Percentiles rank a stretch among this genome's conserved stretches.
These are phyloP conservation scores for Paragorgia papillata DNA, from an alignment of 92 coral and sea anemone genomes.

Conservation along the genomic window DNA sequence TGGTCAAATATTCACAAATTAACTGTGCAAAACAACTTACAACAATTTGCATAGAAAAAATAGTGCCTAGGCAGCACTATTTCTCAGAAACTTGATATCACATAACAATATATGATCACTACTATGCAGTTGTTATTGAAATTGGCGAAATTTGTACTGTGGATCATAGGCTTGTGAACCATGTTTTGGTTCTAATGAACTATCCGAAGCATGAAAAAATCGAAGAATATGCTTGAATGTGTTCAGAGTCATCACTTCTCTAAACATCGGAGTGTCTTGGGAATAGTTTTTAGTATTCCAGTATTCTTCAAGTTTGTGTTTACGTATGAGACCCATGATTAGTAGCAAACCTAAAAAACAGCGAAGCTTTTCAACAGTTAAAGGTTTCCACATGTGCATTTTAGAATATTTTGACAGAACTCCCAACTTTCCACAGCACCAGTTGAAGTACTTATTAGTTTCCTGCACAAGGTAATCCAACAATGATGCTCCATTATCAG, in stretches of 20 bases:
- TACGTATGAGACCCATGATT: constrained; percentile 7
- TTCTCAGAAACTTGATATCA: too few relatives aligned
- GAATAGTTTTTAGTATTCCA: too few relatives aligned
- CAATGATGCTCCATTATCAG: neutral
- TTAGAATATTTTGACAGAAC: neutral
- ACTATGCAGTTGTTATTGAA: too few relatives aligned
- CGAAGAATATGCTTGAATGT: constrained; percentile 23
- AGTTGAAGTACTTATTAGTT: constrained; percentile 2
- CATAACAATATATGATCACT: too few relatives aligned
- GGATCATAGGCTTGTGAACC: neutral
- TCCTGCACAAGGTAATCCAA: neutral
- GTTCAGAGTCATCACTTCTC: constrained; percentile 10
- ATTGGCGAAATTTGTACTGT: neutral
- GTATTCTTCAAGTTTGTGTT: constrained; percentile 12
- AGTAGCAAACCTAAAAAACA: constrained; percentile 9
- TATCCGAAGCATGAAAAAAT: constrained; percentile 25
- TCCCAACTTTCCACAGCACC: neutral
- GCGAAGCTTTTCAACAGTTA: neutral
- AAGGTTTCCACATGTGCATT: neutral
- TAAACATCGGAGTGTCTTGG: constrained; percentile 41
- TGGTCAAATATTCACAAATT: too few relatives aligned
- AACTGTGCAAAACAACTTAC: too few relatives aligned
- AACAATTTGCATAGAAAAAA: too few relatives aligned
- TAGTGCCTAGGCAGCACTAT: too few relatives aligned
- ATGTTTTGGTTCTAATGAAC: neutral